phyloP scores from a whole-genome alignment of 2,113 vertebrate species.

The Eudyptes chrysolophus region DNA sequence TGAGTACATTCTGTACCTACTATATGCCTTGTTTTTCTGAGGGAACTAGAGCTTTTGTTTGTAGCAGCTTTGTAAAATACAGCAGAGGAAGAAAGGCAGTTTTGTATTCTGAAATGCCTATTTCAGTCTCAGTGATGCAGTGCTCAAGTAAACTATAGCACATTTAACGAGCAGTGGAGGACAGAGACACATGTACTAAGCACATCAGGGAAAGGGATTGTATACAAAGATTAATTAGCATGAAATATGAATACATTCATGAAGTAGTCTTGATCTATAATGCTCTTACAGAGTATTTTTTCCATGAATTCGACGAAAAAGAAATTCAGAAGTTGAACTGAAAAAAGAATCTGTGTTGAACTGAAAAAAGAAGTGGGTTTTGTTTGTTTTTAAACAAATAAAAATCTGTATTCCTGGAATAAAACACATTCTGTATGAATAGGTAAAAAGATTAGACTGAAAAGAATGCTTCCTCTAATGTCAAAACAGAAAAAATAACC shows the following conservation, averaged over 20 bases:
- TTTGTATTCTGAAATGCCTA: conserved; percentile 62
- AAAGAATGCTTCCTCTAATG: not conserved
- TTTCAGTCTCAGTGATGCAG: conserved; percentile 46
- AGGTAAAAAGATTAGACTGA: not conserved
- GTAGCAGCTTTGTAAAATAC: conserved; percentile 28
- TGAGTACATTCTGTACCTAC: not conserved
- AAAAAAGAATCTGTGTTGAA: conserved; percentile 38
- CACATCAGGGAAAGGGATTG: conserved; percentile 65
- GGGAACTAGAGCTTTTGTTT: not conserved
- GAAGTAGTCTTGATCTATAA: conserved; percentile 75
- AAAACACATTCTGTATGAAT: not conserved
- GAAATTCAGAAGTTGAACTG: conserved; percentile 54
- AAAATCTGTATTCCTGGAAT: not conserved
- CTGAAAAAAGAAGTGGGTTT: not conserved
- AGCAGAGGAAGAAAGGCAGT: conserved; percentile 56
- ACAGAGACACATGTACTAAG: conserved; percentile 77
- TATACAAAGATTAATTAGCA: conserved; percentile 78
- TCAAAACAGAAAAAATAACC: not conserved
- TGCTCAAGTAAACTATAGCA: conserved; percentile 76
- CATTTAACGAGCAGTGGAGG: conserved; percentile 81
- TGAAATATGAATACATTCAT: conserved; percentile 78
- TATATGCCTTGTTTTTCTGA: not conserved
- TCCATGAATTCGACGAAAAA: conserved; percentile 55
- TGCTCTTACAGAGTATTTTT: conserved; percentile 66
- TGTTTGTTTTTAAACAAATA: conserved; percentile 15